Base-by-base conservation (phyloP, 2,113 vertebrate species). In the Pseudorhombus dupliciocellatus region DNA sequence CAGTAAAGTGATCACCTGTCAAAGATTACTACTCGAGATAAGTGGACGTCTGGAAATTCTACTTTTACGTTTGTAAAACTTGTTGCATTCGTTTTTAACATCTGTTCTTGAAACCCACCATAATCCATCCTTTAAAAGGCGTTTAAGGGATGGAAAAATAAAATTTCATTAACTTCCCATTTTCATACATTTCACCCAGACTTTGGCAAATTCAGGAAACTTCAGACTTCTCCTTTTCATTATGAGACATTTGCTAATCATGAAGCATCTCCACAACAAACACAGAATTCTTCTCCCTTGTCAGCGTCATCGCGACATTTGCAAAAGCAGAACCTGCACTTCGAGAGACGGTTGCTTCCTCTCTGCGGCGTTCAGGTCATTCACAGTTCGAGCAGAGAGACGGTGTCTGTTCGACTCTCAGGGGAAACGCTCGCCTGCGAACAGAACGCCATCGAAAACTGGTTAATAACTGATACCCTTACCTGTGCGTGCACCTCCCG, bases 181-280 rank as follows among this genome's bases (percentile, higher is more conserved):
- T 64, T 58, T 63, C 14, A 62, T 14, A 44, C 0, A 12, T 64
- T 58, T 63, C 14, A 62, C 9, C 31, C 0, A 12, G 10, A 34
- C 46, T 34, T 26, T 4, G 5, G 46, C 12, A 12, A 37, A 37
- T 11, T 59, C 46, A 44, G 44, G 57, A 56, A 66, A 20, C 25
- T 26, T 31, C 7, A 40, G 6, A 86, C 50, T 72, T 85, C 68
- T 58, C 75, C 66, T 77, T 61, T 11, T 62, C 7, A 8, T 20
- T 64, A 0, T 2, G 7, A 62, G 30, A 60, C 56, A 44, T 22
- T 79, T 16, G 26, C 28, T 48, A n/a, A 66, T 70, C 51, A 82
- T 11, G 0, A 30, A 53, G 15, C 60, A 71, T 84, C 85, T 88
- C 82, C 87, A 85, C 76, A 85, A 74, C 82, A 89, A 89, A 87